phyloP scores from a whole-genome alignment of 2,113 vertebrate genomes.

The Prochilodus magdalenae region DNA sequence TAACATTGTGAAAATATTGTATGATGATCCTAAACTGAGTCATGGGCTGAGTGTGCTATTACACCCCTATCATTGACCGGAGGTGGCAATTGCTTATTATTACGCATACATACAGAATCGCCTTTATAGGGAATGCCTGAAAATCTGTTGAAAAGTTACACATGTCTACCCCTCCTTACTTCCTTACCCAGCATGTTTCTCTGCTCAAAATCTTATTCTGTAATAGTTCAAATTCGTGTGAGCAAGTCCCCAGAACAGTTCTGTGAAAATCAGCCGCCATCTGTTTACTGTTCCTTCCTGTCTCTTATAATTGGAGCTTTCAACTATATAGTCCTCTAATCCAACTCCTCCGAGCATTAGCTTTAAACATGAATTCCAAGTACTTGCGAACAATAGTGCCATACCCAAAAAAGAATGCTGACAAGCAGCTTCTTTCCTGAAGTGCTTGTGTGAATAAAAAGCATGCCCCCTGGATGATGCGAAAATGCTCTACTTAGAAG shows the following conservation, averaged over 20 bases:
- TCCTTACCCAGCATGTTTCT: background rate
- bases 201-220: background rate
- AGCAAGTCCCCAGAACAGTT: conserved; percentile 21
- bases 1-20: no score
- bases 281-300: conserved; percentile 48
- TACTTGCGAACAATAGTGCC: conserved; percentile 37
- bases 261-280: conserved; percentile 57
- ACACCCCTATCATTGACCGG: no score
- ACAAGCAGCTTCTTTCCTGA: conserved; percentile 30
- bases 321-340: conserved; percentile 55
- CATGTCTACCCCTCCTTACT: no score
- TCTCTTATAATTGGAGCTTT: conserved; percentile 46
- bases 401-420: conserved; percentile 10
- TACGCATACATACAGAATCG: no score
- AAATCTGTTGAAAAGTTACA: no score
- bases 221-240: no score
- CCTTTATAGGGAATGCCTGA: no score
- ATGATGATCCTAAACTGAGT: no score
- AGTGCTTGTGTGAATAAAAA: background rate
- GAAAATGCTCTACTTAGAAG: background rate
- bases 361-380: conserved; percentile 44
- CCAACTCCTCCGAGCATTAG: conserved; percentile 38
- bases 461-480: background rate
- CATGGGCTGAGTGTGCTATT: no score
- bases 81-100: no score